These are phyloP conservation scores for Sardinella longiceps DNA, from an alignment of 2,797 vertebrate species.

Conservation along the genomic window DNA sequence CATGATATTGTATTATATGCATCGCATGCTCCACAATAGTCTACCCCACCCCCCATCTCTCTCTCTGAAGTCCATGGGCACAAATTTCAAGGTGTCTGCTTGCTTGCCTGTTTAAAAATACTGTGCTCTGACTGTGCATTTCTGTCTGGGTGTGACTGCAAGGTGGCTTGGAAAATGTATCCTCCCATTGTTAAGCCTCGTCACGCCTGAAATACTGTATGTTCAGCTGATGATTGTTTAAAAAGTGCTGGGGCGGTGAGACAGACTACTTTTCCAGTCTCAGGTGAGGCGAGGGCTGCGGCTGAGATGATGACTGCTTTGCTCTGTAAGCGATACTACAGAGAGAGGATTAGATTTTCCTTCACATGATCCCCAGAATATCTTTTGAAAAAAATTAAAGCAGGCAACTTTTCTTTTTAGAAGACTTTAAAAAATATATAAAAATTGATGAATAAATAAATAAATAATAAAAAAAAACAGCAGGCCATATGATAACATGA, in stretches of 20 bases:
- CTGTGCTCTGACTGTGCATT: not conserved
- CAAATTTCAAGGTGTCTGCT: not conserved
- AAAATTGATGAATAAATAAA: no score
- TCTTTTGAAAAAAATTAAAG: not conserved
- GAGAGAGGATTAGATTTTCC: not conserved
- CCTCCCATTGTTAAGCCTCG: not conserved
- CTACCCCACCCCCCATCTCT: not conserved
- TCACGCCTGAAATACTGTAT: not conserved
- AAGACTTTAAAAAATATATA: no score
- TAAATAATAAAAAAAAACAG: no score
- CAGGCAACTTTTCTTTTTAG: not conserved
- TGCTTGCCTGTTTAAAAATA: slow-evolving; percentile 13
- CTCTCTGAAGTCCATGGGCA: not conserved
- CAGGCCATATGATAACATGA: not conserved
- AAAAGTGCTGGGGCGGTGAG: not conserved
- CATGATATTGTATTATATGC: not conserved
- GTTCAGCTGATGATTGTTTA: slow-evolving; percentile 9
- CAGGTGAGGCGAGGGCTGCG: not conserved
- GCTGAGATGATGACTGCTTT: no score
- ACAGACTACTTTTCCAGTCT: slow-evolving; percentile 5
- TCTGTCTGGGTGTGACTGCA: not conserved
- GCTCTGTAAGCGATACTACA: not conserved
- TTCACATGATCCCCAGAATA: not conserved
- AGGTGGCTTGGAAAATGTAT: not conserved
- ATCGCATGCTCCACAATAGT: not conserved